phyloP scores from a whole-genome alignment of 2,797 vertebrate species.

The Melanotaenia trifasciata region DNA sequence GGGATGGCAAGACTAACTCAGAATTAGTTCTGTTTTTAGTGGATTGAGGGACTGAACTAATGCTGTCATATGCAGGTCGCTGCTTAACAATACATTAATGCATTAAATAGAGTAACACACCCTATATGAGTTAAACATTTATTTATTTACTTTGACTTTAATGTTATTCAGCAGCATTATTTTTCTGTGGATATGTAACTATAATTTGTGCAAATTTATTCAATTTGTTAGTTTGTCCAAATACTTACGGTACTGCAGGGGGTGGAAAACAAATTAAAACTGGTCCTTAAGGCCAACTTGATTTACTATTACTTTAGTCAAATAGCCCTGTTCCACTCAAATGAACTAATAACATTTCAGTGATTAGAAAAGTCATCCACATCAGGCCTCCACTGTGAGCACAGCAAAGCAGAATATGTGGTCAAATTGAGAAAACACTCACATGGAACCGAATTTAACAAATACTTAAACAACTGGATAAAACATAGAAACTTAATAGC shows the following conservation, averaged over 20 bases:
- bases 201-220: not conserved
- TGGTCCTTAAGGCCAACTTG: conserved; percentile 3
- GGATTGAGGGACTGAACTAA: too few relatives aligned
- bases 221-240: conserved; percentile 4
- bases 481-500: not conserved
- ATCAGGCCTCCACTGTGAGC: conserved; percentile 1
- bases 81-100: too few relatives aligned
- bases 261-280: conserved; percentile 14
- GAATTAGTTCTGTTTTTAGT: too few relatives aligned
- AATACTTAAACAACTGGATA: not conserved
- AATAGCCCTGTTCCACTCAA: conserved; percentile 15
- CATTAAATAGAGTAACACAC: not conserved
- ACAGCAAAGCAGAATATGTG: not conserved
- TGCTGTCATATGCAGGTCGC: too few relatives aligned
- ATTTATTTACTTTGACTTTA: not conserved
- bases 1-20: too few relatives aligned
- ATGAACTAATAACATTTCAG: conserved; percentile 11
- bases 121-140: not conserved
- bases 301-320: conserved; percentile 21
- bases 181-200: not conserved
- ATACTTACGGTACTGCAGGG: conserved; percentile 3
- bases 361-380: conserved; percentile 21
- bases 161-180: not conserved
- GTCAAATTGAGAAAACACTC: not conserved
- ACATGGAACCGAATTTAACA: not conserved